phyloP scores from a whole-genome alignment of 2,888 invertebrate genomes.

The Augiades crinisus region DNA sequence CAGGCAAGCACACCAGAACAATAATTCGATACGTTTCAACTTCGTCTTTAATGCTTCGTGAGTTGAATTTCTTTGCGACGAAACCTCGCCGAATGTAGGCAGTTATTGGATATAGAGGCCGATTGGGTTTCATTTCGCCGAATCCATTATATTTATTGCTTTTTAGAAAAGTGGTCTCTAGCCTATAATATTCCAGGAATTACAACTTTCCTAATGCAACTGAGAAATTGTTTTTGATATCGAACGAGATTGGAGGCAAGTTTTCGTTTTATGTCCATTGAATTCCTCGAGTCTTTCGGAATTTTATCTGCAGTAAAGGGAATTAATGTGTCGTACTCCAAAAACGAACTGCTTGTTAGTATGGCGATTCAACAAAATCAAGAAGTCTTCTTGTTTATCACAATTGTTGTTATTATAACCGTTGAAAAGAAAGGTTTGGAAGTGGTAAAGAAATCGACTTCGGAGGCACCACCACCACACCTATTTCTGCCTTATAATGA shows the following conservation, averaged over 20 bases:
- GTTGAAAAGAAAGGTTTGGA: too few species aligned
- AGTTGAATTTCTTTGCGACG: conserved; percentile 20
- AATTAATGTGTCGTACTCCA: too few species aligned
- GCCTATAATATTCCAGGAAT: conserved; percentile 53
- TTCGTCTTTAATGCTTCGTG: conserved; percentile 10
- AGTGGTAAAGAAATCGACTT: too few species aligned
- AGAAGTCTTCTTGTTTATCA: too few species aligned
- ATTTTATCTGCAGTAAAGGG: too few species aligned
- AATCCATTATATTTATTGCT: conserved; percentile 71
- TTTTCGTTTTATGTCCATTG: conserved; percentile 8
- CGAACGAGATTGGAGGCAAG: not conserved
- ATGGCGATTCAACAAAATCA: too few species aligned
- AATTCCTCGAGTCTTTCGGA: not conserved
- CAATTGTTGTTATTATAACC: too few species aligned
- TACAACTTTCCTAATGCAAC: conserved; percentile 38
- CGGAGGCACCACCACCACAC: too few species aligned
- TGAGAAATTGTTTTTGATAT: conserved; percentile 33
- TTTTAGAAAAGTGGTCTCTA: conserved; percentile 60
- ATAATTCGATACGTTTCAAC: conserved; percentile 22
- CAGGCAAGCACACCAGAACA: conserved; percentile 13
- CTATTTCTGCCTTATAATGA: too few species aligned
- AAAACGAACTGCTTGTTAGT: too few species aligned
- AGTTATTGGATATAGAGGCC: conserved; percentile 48
- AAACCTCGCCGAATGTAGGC: conserved; percentile 12
- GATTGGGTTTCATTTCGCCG: conserved; percentile 59